Conservation (phyloP, 2,113 vertebrate genomes). For the Gnathonemus echidnorhynchus region DNA sequence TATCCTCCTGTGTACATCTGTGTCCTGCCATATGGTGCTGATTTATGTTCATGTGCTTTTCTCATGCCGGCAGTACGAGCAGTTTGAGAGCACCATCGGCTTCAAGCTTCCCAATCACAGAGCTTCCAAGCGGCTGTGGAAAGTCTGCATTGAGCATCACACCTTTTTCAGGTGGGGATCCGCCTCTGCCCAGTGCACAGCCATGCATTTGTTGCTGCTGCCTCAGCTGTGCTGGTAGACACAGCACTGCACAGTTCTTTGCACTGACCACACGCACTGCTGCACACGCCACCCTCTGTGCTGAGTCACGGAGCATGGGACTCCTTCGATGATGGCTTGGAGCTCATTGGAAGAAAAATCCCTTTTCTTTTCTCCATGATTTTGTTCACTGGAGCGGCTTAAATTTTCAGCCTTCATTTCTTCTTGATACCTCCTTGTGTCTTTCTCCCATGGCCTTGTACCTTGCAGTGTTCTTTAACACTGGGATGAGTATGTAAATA, state of each 20-base stretch:
- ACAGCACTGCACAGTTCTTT: not conserved
- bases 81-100: constrained; percentile 97
- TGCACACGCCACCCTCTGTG: not conserved
- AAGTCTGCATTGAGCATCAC: constrained; percentile 98
- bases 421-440: not conserved
- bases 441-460: not conserved
- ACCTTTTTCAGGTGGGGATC: constrained; percentile 90
- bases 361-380: not conserved
- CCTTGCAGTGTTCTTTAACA: not conserved
- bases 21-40: not conserved
- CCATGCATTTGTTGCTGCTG: not conserved
- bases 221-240: not conserved
- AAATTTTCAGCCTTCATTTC: not conserved
- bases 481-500: too few relatives aligned
- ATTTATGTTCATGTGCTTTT: constrained; percentile 26
- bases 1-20: not conserved
- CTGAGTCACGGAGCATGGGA: not conserved
- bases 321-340: not conserved
- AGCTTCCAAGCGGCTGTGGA: constrained; percentile 94
- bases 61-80: constrained; percentile 74
- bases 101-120: constrained; percentile 97
- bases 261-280: not conserved
- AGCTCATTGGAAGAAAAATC: not conserved
- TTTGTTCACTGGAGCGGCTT: not conserved
- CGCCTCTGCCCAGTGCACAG: too few relatives aligned